A percentile compares a stretch with the other conserved stretches of the same genome.
These are phyloP conservation scores for Deilephila porcellus DNA, from an alignment of 2,888 invertebrate species.

Conservation along the genomic window DNA sequence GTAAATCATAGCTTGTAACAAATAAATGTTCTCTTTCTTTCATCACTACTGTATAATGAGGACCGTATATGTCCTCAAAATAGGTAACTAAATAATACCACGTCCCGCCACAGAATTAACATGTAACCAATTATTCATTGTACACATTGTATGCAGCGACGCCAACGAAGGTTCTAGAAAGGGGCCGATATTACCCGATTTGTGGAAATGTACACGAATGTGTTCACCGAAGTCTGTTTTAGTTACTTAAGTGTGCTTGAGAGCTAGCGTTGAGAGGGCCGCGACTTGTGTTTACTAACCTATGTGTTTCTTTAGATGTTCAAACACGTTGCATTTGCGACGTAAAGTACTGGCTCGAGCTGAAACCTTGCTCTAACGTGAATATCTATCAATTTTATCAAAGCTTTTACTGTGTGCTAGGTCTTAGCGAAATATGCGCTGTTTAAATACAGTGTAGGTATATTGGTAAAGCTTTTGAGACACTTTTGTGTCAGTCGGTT, in stretches of 20 bases:
- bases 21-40: too few species aligned
- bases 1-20: too few species aligned
- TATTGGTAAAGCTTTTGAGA: too few species aligned
- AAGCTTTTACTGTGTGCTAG: not conserved
- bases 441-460: not conserved
- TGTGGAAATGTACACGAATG: not conserved
- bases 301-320: conserved; percentile 42
- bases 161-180: not conserved
- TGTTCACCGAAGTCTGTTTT: not conserved
- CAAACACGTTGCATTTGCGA: conserved; percentile 18
- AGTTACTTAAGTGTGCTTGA: not conserved
- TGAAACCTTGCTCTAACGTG: not conserved
- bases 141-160: not conserved
- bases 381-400: conserved; percentile 8
- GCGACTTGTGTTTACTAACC: conserved; percentile 39
- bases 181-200: not conserved
- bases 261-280: conserved; percentile 26
- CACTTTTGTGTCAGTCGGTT: too few species aligned
- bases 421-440: not conserved
- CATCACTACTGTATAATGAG: too few species aligned
- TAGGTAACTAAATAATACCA: too few species aligned
- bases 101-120: not conserved
- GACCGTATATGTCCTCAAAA: too few species aligned
- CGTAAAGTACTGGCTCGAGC: not conserved
- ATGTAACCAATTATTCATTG: not conserved